A percentile compares a stretch with the other conserved stretches of the same genome.
Conservation (phyloP, 92 coral and sea anemone genomes). For the Zoanthus sociatus region DNA sequence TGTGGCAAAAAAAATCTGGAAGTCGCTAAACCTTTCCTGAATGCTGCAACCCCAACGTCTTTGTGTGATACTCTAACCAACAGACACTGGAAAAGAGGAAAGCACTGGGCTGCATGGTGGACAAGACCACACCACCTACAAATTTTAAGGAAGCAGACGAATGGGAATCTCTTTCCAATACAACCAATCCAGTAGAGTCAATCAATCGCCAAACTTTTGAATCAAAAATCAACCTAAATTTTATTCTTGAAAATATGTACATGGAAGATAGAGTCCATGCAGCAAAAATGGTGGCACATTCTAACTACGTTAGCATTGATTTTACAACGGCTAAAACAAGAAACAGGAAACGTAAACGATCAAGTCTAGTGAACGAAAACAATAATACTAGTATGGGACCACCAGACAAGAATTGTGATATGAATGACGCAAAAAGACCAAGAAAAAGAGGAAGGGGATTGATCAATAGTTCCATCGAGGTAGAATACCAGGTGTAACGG, state of each 20-base stretch:
- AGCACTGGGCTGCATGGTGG: slow-evolving; percentile 74
- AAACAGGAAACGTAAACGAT: slow-evolving; percentile 49
- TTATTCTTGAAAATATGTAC: slow-evolving; percentile 65
- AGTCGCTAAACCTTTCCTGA: slow-evolving; percentile 29
- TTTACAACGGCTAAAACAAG: slow-evolving; percentile 20
- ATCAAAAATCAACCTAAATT: slow-evolving; percentile 51
- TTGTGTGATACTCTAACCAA: slow-evolving; percentile 2
- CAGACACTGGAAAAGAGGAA: slow-evolving; percentile 56
- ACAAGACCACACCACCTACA: slow-evolving; percentile 48
- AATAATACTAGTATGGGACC: slow-evolving; percentile 30
- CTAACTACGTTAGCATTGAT: slow-evolving; percentile 33
- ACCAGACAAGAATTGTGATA: slow-evolving; percentile 56
- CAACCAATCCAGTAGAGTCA: slow-evolving; percentile 69
- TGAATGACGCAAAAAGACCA: slow-evolving; percentile 23
- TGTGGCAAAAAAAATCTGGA: slow-evolving; percentile 30
- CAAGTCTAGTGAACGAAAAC: slow-evolving; percentile 47
- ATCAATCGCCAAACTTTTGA: slow-evolving; percentile 65
- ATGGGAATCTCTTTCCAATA: slow-evolving; percentile 66
- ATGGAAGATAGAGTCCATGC: slow-evolving; percentile 73
- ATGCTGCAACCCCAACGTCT: neutral
- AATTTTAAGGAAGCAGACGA: slow-evolving; percentile 6
- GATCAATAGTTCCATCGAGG: slow-evolving; percentile 39
- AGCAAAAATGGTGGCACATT: slow-evolving; percentile 55
- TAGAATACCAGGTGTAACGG: no score
- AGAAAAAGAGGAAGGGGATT: slow-evolving; percentile 55